Conservation (phyloP, 2,888 invertebrate genomes). For the Apamea crenata region DNA sequence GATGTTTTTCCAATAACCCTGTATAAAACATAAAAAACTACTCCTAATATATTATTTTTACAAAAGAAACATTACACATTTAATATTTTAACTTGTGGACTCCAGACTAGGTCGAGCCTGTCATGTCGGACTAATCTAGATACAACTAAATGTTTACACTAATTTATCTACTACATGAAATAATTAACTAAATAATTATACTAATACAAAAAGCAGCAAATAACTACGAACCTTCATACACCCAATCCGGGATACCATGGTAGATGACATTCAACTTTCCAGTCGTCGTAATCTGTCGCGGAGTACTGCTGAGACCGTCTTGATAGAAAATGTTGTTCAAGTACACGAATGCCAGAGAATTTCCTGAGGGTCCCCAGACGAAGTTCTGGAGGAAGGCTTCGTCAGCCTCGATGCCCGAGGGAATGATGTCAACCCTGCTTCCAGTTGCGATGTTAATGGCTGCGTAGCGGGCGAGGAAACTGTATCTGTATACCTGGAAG, state of each 20-base stretch:
- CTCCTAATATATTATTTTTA: no score
- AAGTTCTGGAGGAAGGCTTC: conserved; percentile 92
- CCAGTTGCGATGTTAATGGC: conserved; percentile 91
- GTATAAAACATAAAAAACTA: no score
- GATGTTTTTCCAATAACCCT: no score
- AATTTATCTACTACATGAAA: not conserved
- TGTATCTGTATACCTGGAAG: conserved; percentile 94
- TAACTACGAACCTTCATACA: conserved; percentile 94
- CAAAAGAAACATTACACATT: no score
- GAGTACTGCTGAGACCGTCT: conserved; percentile 82
- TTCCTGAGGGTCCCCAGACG: conserved; percentile 94
- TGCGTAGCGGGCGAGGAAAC: conserved; percentile 94
- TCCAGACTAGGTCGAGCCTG: no score
- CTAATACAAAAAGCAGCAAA: not conserved
- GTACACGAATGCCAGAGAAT: conserved; percentile 93
- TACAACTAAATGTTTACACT: no score
- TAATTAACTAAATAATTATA: not conserved
- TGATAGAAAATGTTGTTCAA: conserved; percentile 95
- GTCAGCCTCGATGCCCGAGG: conserved; percentile 74
- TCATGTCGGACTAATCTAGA: no score
- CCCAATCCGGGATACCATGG: conserved; percentile 98
- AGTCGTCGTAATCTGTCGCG: conserved; percentile 91
- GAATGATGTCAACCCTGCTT: conserved; percentile 76
- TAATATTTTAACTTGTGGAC: no score
- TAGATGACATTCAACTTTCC: conserved; percentile 92